Base-by-base conservation (phyloP, 2,888 invertebrate species). In the Saturnia japonica region DNA sequence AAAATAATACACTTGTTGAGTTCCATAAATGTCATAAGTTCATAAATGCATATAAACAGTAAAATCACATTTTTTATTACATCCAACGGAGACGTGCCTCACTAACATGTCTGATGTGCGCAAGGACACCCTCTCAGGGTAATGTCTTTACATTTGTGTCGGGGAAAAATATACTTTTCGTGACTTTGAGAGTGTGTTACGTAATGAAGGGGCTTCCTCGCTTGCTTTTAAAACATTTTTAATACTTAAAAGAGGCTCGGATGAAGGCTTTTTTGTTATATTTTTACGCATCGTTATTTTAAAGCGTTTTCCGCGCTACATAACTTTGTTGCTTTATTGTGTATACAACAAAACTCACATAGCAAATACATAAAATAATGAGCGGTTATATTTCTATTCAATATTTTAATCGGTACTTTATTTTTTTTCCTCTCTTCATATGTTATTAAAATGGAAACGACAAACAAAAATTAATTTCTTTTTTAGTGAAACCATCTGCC, bases 151-250 rank as follows among this genome's bases (percentile, higher is more conserved):
- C 70, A 67, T 70, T 68, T 71, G 62, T 34, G 60, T 62, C 34
- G 42, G 68, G 40, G 40, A 54, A 68, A 73, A 73, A 70, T 69
- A 75, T 72, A 73, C 71, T 75, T 72, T 72, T 75, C 73, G 67
- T 74, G 76, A 78, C 75, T 74, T 76, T 76, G 75, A 76, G 68
- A 72, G 71, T 60, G 57, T 4, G 72, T 74, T 75, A 72, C 69
- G 73, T 74, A 74, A 75, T 76, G 74, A 77, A 77, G 76, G 76
- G 77, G 78, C 68, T 78, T 76, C 54, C 7, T n/a, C 74, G 70
- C 72, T 74, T 76, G 76, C 76, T 70, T 70, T 68, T 67, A 19
- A 71, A 70, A 43, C 25, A 28, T 42, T 25, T 66, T 22, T 70
- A 25, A 28, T 45, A 60, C 14, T 43, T 22, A 28, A 68, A 68